These are phyloP conservation scores for Lanistes nyassanus DNA, from an alignment of 1,140 invertebrate genomes.

Conservation along the genomic window DNA sequence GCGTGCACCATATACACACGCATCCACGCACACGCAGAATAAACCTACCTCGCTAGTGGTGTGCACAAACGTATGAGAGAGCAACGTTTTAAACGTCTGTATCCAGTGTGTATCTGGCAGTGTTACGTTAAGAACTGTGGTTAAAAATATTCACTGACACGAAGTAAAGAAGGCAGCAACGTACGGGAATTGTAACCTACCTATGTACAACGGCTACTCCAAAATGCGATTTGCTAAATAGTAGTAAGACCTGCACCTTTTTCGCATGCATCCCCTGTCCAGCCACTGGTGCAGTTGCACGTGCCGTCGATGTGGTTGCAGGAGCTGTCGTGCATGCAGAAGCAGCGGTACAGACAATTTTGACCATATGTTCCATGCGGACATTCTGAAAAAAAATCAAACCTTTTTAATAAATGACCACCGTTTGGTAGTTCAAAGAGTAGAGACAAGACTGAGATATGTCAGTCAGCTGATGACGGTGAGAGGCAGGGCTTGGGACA, in stretches of 20 bases:
- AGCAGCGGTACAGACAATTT: constrained; percentile 79
- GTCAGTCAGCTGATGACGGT: too few relatives aligned
- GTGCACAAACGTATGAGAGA: too few relatives aligned
- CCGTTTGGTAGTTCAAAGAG: background rate
- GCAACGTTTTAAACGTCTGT: background rate
- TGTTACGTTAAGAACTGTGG: background rate
- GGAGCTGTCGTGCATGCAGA: constrained; percentile 81
- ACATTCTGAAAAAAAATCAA: constrained; percentile 35
- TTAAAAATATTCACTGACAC: background rate
- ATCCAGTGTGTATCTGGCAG: background rate
- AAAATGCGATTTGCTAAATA: too few relatives aligned
- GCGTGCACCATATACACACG: too few relatives aligned
- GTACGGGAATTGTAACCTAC: too few relatives aligned
- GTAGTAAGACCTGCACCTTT: constrained; percentile 58
- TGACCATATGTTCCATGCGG: constrained; percentile 69
- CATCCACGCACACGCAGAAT: too few relatives aligned
- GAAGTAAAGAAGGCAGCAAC: too few relatives aligned
- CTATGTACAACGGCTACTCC: too few relatives aligned
- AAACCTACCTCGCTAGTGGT: too few relatives aligned
- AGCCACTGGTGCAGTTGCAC: constrained; percentile 83
- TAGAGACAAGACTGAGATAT: too few relatives aligned
- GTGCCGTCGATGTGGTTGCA: constrained; percentile 82
- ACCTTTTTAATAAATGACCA: background rate
- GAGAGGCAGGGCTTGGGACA: too few relatives aligned
- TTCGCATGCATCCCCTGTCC: constrained; percentile 77